Evolutionary conservation across 2,888 invertebrate genomes (phyloP).

Genomic region (Ypsolopha scabrella): DNA sequence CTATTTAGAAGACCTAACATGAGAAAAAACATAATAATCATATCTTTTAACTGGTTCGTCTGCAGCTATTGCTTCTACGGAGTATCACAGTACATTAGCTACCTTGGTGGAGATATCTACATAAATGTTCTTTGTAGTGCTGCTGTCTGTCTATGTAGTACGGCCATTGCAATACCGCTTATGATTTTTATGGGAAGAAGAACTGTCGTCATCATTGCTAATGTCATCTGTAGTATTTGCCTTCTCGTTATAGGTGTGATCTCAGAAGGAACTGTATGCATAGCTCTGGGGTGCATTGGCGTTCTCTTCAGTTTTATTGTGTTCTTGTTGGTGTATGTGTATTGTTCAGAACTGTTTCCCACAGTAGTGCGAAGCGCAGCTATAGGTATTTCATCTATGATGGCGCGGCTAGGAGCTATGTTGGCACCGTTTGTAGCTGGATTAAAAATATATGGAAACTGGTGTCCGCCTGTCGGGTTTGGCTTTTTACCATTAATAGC

Average conservation of each 20-base stretch:
- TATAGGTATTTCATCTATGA: slow-evolving; percentile 80
- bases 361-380: slow-evolving; percentile 84
- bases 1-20: slow-evolving; percentile 77
- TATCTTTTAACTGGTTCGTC: slow-evolving; percentile 76
- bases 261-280: slow-evolving; percentile 8
- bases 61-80: slow-evolving; percentile 83
- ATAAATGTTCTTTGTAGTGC: background rate
- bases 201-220: background rate
- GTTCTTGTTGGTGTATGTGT: slow-evolving; percentile 81
- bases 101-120: slow-evolving; percentile 28
- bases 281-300: slow-evolving; percentile 72
- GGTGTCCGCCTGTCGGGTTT: slow-evolving; percentile 45
- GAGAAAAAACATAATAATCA: slow-evolving; percentile 74
- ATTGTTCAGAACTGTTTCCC: slow-evolving; percentile 82
- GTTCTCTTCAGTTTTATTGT: slow-evolving; percentile 78
- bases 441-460: slow-evolving; percentile 33
- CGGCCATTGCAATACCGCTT: background rate
- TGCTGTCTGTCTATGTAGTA: background rate
- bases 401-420: slow-evolving; percentile 82
- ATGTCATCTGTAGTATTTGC: background rate
- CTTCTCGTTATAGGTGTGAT: background rate
- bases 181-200: background rate
- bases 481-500: slow-evolving; percentile 70
- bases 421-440: slow-evolving; percentile 78
- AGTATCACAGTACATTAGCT: slow-evolving; percentile 32